These are phyloP conservation scores for Drosophila athabasca DNA, from an alignment of 1,140 invertebrate species.

Conservation along the genomic window DNA sequence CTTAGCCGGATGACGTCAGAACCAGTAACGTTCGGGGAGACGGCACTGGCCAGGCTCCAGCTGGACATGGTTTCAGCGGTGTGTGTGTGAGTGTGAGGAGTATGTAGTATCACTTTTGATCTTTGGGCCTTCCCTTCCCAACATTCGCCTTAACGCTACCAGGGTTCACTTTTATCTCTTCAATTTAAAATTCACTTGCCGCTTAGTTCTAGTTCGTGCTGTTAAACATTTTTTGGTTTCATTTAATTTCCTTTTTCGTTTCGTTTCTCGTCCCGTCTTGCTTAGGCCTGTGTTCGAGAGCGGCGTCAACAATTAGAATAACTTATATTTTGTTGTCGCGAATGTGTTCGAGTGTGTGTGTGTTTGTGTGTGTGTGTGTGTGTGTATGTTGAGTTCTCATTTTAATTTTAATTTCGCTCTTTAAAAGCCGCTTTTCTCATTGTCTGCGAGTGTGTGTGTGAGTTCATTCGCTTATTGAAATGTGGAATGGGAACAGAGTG, in stretches of 20 bases:
- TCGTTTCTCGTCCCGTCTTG: slow-evolving; percentile 17
- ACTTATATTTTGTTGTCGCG: slow-evolving; percentile 30
- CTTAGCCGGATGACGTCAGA: slow-evolving; percentile 59
- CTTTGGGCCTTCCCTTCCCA: slow-evolving; percentile 12
- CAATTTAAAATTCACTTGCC: background rate
- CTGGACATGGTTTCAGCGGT: slow-evolving; percentile 56
- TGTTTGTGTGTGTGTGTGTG: slow-evolving; percentile 13
- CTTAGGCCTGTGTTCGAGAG: slow-evolving; percentile 32
- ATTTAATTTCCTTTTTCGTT: slow-evolving; percentile 34
- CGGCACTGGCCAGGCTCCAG: slow-evolving; percentile 70
- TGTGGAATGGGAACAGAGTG: background rate
- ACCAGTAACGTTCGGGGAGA: slow-evolving; percentile 58
- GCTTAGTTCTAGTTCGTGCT: background rate
- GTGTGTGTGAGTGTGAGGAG: background rate
- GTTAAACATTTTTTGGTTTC: slow-evolving; percentile 21
- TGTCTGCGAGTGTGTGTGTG: slow-evolving; percentile 4
- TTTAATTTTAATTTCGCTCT: slow-evolving; percentile 35
- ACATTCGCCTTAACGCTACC: slow-evolving; percentile 18
- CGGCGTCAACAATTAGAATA: slow-evolving; percentile 53
- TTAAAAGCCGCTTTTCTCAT: slow-evolving; percentile 17
- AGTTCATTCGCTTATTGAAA: slow-evolving; percentile 48
- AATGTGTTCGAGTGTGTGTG: background rate
- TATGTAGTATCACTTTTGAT: slow-evolving; percentile 24
- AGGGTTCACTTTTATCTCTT: slow-evolving; percentile 17
- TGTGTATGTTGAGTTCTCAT: slow-evolving; percentile 35